These are phyloP conservation scores for Albula goreensis DNA, from an alignment of 2,113 vertebrate genomes.

Conservation along the genomic window DNA sequence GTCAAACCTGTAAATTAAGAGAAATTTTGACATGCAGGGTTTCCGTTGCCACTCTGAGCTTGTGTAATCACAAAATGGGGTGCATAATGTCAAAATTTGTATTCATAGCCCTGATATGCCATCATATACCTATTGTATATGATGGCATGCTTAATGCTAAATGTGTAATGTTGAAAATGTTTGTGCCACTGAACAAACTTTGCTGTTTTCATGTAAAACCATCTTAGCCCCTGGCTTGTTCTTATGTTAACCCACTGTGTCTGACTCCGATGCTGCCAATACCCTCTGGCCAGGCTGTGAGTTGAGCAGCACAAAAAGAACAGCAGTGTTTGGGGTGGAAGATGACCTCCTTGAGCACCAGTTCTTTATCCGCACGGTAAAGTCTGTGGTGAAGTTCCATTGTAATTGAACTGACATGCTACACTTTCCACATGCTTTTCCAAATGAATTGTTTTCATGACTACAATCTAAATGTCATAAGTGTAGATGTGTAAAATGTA, in stretches of 20 bases:
- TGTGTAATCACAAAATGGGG: no score
- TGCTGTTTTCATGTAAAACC: background rate
- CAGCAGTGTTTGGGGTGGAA: conserved; percentile 45
- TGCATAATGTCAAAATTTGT: no score
- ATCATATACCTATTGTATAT: no score
- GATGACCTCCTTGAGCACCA: conserved; percentile 62
- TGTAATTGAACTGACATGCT: background rate
- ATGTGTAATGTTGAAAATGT: background rate
- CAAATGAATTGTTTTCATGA: background rate
- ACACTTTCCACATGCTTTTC: background rate
- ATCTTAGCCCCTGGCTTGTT: background rate
- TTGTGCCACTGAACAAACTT: background rate
- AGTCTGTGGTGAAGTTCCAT: background rate
- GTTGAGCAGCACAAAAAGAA: conserved; percentile 39
- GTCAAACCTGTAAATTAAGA: no score
- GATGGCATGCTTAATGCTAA: background rate
- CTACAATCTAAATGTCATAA: no score
- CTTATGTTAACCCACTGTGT: background rate
- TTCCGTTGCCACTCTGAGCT: background rate
- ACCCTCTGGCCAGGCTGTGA: conserved; percentile 53
- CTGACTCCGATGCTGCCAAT: background rate
- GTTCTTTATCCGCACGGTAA: conserved; percentile 62
- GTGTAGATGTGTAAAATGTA: background rate
- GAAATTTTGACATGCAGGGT: background rate
- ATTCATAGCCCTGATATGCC: no score